phyloP scores from a whole-genome alignment of 1,140 invertebrate species.

The Drosophila gunungcola region DNA sequence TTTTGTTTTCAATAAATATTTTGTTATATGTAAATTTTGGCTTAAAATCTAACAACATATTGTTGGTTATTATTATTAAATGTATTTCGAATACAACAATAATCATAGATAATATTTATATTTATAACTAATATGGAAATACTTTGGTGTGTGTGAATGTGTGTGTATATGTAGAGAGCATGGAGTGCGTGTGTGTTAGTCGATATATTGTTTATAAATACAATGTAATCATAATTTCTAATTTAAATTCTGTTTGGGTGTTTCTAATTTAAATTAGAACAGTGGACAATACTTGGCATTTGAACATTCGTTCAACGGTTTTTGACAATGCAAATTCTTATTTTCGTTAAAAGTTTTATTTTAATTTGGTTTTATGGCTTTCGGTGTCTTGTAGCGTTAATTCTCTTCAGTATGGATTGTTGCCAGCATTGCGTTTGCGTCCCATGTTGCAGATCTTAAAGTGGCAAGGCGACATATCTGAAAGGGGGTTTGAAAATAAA shows the following conservation, averaged over 20 bases:
- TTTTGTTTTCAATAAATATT: constrained; percentile 52
- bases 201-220: constrained; percentile 30
- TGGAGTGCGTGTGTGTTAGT: constrained; percentile 11
- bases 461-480: constrained; percentile 81
- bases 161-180: constrained; percentile 21
- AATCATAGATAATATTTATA: constrained; percentile 44
- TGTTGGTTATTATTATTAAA: constrained; percentile 37
- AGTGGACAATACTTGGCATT: constrained; percentile 54
- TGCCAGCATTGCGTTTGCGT: constrained; percentile 72
- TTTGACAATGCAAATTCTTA: constrained; percentile 23
- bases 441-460: constrained; percentile 84
- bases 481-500: not conserved
- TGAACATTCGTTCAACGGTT: constrained; percentile 32
- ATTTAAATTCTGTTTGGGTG: constrained; percentile 22
- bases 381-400: not conserved
- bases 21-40: constrained; percentile 34
- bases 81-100: constrained; percentile 57
- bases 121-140: constrained; percentile 52
- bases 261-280: constrained; percentile 31
- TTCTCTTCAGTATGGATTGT: constrained; percentile 36
- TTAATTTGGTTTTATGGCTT: constrained; percentile 6
- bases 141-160: constrained; percentile 46
- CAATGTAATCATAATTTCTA: constrained; percentile 42
- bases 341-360: constrained; percentile 25
- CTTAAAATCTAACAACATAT: constrained; percentile 63